Evolutionary conservation across 2,113 vertebrate species (phyloP), one percentile per base, ranked within the genome.

Genomic region (Chionis minor): DNA sequence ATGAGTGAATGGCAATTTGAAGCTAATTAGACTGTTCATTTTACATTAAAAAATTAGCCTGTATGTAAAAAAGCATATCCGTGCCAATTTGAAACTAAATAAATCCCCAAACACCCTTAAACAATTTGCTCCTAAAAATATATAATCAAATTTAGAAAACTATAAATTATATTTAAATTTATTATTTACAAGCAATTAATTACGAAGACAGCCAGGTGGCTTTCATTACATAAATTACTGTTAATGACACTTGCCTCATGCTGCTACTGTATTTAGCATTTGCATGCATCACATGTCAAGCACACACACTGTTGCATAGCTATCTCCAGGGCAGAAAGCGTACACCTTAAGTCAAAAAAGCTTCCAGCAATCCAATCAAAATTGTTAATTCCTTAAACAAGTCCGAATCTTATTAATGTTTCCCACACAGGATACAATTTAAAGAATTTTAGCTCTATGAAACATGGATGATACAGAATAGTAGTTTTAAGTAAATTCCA

Each of bases 121-220:
- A 92, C 78, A 90, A 96, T 96, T 97, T 98, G 86, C 69, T 97
- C 90, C 96, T 97, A 98, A 96, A 97, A 95, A 96, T 97, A 96
- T 94, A 97, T 81, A 98, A 98, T 98, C 97, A 98, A 97, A 98
- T 98, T 98, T 98, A 97, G 97, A 98, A 98, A 98, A 98, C 98
- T 97, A 98, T 98, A 98, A 99, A 99, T 99, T 99, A 99, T 98
- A 99, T 98, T 98, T 98, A 98, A 98, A 98, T 98, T 98, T 98
- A 98, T 98, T 99, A 99, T 99, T 99, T 99, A 99, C 98, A 99
- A 99, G 98, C 98, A 99, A 99, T 99, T 99, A 99, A 99, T 99
- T 99, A 99, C 97, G 95, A 99, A 98, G 99, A 98, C 98, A 99
- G 98, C 98, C 98, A 98, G 98, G 98, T 98, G 98, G 98, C 97